These are phyloP conservation scores for Drosophila baimaii DNA, from an alignment of 1,140 invertebrate species.

Conservation along the genomic window DNA sequence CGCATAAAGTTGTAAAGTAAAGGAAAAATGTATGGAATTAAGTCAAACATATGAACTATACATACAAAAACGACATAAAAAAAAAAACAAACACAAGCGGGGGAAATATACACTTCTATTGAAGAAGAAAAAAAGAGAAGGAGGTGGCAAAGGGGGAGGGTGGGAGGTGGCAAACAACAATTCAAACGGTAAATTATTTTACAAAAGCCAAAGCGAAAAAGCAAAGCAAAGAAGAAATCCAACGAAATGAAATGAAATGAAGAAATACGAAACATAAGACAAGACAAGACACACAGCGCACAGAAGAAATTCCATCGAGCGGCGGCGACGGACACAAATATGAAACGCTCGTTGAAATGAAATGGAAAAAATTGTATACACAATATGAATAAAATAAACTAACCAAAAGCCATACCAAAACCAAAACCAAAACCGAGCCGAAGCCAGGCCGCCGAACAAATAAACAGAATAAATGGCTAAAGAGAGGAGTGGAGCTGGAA, in stretches of 20 bases:
- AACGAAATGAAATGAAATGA: constrained; percentile 44
- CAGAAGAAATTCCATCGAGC: constrained; percentile 52
- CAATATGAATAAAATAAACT: constrained; percentile 57
- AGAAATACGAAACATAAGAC: constrained; percentile 50
- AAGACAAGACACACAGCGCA: constrained; percentile 24
- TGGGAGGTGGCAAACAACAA: constrained; percentile 59
- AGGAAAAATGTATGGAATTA: constrained; percentile 77
- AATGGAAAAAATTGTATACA: constrained; percentile 40
- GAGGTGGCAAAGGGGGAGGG: neutral
- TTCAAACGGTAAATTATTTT: constrained; percentile 82
- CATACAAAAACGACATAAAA: constrained; percentile 39
- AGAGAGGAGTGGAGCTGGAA: constrained; percentile 21
- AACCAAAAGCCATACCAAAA: constrained; percentile 36
- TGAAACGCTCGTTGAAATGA: constrained; percentile 47
- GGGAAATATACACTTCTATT: constrained; percentile 28
- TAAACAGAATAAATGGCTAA: constrained; percentile 51
- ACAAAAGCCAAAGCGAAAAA: constrained; percentile 62
- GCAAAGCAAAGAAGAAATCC: constrained; percentile 46
- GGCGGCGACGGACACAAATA: constrained; percentile 33
- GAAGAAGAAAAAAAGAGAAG: neutral
- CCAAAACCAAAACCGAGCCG: constrained; percentile 12
- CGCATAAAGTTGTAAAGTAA: constrained; percentile 51
- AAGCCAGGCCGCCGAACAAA: constrained; percentile 42
- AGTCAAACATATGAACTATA: constrained; percentile 76
- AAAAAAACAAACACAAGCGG: constrained; percentile 3